phyloP scores from a whole-genome alignment of 2,797 vertebrate species.

The Clarias pachynema region DNA sequence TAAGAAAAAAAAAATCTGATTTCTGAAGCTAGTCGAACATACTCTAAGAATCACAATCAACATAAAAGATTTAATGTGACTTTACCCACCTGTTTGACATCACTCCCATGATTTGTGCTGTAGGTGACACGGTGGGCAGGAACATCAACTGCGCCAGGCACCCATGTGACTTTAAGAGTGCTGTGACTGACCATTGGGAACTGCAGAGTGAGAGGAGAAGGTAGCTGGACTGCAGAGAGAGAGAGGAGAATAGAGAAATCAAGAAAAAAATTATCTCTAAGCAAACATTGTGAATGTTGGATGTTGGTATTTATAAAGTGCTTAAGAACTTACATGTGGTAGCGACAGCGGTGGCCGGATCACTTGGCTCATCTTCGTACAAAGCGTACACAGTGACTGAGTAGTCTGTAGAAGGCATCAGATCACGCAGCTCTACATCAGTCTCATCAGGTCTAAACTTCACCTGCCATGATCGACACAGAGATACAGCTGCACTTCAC shows the following conservation, averaged over 20 bases:
- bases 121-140: slow-evolving; percentile 80
- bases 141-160: slow-evolving; percentile 63
- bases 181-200: slow-evolving; percentile 86
- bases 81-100: slow-evolving; percentile 78
- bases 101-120: slow-evolving; percentile 82
- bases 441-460: slow-evolving; percentile 78
- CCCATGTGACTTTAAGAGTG: slow-evolving; percentile 83
- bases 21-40: not conserved
- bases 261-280: not conserved
- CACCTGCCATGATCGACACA: slow-evolving; percentile 72
- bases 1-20: not conserved
- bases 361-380: slow-evolving; percentile 86
- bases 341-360: slow-evolving; percentile 81
- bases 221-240: slow-evolving; percentile 72
- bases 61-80: not conserved
- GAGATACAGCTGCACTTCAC: not conserved
- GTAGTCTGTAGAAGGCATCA: slow-evolving; percentile 84
- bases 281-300: not conserved
- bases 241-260: slow-evolving; percentile 8
- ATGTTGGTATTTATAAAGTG: not conserved
- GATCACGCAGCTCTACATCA: slow-evolving; percentile 75
- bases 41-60: not conserved
- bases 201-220: slow-evolving; percentile 72
- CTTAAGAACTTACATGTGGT: slow-evolving; percentile 79
- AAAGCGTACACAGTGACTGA: slow-evolving; percentile 85